phyloP scores from a whole-genome alignment of 2,113 vertebrate species.

The Bungarus multicinctus region DNA sequence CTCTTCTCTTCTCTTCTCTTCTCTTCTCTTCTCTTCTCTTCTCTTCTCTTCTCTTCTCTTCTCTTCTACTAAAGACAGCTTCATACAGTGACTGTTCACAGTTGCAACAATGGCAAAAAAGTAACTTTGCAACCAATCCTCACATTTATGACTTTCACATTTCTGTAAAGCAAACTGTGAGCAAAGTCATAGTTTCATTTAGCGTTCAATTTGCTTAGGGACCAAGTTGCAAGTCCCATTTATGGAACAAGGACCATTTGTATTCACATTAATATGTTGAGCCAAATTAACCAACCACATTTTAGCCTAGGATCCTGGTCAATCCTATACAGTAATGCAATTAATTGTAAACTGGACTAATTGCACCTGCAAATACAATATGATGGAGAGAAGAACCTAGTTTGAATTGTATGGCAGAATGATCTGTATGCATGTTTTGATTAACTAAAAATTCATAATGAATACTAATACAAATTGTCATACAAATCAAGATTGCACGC shows the following conservation, averaged over 20 bases:
- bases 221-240: neutral
- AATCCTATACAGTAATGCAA: neutral
- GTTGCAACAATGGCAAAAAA: neutral
- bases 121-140: neutral
- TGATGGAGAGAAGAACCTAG: neutral
- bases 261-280: neutral
- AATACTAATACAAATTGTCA: neutral
- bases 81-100: neutral
- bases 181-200: neutral
- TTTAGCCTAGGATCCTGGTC: neutral
- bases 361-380: neutral
- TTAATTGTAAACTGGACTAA: neutral
- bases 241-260: neutral
- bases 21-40: no score
- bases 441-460: neutral
- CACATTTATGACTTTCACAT: neutral
- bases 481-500: neutral
- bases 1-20: no score
- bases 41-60: no score
- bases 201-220: neutral
- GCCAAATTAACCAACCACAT: neutral
- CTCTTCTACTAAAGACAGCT: neutral
- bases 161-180: neutral
- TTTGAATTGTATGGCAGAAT: neutral
- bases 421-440: neutral